Conservation (phyloP, 2,113 vertebrate species). For the Leucoraja erinaceus region DNA sequence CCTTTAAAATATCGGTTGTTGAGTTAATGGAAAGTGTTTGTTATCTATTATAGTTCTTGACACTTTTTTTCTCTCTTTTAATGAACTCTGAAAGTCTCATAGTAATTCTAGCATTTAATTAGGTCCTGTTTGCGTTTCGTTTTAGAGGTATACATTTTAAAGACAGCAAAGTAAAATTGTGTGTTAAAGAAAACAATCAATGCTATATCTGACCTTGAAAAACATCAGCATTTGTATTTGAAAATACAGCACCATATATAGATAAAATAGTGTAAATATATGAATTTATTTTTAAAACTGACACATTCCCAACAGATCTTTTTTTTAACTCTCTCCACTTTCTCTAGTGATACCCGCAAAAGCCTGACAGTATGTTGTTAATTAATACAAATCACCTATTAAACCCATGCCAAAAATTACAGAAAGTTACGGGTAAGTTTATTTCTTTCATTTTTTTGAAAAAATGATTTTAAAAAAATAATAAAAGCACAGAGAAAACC, state of each 20-base stretch:
- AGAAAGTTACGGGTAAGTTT: not conserved
- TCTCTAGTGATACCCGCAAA: not conserved
- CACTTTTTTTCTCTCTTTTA: not conserved
- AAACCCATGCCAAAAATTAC: not conserved
- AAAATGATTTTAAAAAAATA: not conserved
- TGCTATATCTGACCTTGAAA: not conserved
- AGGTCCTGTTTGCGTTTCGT: not conserved
- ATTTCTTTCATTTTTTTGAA: not conserved
- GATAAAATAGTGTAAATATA: not conserved
- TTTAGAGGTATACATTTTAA: not conserved
- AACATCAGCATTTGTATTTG: not conserved
- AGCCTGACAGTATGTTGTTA: too few relatives aligned
- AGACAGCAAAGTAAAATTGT: not conserved
- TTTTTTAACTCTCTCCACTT: not conserved
- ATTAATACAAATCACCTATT: not conserved
- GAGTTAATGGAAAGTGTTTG: not conserved
- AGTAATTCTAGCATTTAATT: not conserved
- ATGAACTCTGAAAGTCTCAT: not conserved
- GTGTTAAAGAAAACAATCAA: not conserved
- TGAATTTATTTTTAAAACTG: not conserved
- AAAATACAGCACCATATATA: not conserved
- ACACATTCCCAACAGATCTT: not conserved
- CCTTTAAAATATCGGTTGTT: not conserved
- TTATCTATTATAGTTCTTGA: not conserved
- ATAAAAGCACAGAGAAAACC: not conserved